These are phyloP conservation scores for Actinostola sp. DNA, from an alignment of 92 coral and sea anemone genomes.

Conservation along the genomic window DNA sequence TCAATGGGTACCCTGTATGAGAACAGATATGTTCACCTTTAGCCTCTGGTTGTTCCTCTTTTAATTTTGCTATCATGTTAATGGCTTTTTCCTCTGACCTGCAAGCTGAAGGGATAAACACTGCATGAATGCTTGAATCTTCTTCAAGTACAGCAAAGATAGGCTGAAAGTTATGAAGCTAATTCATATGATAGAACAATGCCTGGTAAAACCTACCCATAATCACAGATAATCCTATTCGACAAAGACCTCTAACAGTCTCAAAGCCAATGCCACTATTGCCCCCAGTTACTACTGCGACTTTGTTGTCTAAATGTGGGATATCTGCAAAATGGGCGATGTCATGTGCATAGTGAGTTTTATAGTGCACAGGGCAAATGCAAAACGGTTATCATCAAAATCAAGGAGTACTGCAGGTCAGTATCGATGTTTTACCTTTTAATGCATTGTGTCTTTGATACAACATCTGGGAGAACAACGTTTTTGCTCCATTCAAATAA, in stretches of 20 bases:
- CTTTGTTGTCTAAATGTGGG: slow-evolving; percentile 63
- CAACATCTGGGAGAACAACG: slow-evolving; percentile 47
- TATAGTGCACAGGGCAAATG: no score
- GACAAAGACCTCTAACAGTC: slow-evolving; percentile 90
- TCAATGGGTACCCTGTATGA: no score
- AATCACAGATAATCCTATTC: slow-evolving; percentile 76
- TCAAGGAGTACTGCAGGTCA: background rate
- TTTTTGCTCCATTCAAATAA: slow-evolving; percentile 52
- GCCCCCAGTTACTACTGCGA: slow-evolving; percentile 95
- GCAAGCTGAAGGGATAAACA: slow-evolving; percentile 24
- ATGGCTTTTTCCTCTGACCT: slow-evolving; percentile 78
- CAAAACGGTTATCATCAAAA: background rate
- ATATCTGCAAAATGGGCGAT: slow-evolving; percentile 38
- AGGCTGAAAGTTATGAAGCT: background rate
- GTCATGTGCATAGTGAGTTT: background rate
- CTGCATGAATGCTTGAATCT: background rate
- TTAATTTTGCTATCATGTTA: slow-evolving; percentile 53
- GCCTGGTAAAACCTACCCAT: slow-evolving; percentile 62
- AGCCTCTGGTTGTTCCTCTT: slow-evolving; percentile 77
- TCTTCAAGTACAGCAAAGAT: background rate
- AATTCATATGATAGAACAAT: background rate
- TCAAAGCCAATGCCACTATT: slow-evolving; percentile 94
- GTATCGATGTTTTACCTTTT: slow-evolving; percentile 25
- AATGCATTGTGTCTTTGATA: slow-evolving; percentile 36
- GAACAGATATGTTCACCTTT: slow-evolving; percentile 59